A percentile compares a stretch with the other conserved stretches of the same genome.
Evolutionary conservation across 2,797 vertebrate genomes (phyloP).

Genomic region (Bovichtus diacanthus): DNA sequence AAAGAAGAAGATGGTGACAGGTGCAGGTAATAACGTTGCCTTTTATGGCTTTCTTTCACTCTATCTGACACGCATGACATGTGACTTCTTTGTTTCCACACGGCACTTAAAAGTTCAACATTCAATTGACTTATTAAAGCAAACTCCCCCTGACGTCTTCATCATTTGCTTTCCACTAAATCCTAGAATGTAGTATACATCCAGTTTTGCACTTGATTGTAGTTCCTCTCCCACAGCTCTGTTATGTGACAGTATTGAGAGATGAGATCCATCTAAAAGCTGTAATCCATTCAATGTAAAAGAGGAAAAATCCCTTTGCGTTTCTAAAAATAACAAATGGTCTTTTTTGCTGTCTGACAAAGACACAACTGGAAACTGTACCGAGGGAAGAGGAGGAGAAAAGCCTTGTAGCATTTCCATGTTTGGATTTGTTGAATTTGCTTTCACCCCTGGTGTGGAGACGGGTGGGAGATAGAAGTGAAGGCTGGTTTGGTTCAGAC

Average conservation of each 20-base stretch:
- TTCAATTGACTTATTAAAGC: background rate
- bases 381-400: slow-evolving; percentile 4
- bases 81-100: slow-evolving; percentile 8
- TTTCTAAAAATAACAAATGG: slow-evolving; percentile 21
- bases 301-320: slow-evolving; percentile 30
- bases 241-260: slow-evolving; percentile 22
- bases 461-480: background rate
- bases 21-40: slow-evolving; percentile 32
- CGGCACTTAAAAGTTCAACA: background rate
- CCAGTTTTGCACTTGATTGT: background rate
- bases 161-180: slow-evolving; percentile 13
- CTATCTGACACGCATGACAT: background rate
- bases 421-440: slow-evolving; percentile 17
- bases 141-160: background rate
- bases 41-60: slow-evolving; percentile 34
- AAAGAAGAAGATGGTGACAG: slow-evolving; percentile 43
- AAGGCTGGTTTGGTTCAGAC: background rate
- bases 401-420: slow-evolving; percentile 10
- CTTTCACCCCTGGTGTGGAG: background rate
- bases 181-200: background rate
- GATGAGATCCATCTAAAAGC: slow-evolving; percentile 16
- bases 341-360: slow-evolving; percentile 27
- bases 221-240: slow-evolving; percentile 3
- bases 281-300: slow-evolving; percentile 40
- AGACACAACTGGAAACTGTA: slow-evolving; percentile 16